Base-by-base conservation (phyloP, 2,113 vertebrate genomes). In the Chionis minor region DNA sequence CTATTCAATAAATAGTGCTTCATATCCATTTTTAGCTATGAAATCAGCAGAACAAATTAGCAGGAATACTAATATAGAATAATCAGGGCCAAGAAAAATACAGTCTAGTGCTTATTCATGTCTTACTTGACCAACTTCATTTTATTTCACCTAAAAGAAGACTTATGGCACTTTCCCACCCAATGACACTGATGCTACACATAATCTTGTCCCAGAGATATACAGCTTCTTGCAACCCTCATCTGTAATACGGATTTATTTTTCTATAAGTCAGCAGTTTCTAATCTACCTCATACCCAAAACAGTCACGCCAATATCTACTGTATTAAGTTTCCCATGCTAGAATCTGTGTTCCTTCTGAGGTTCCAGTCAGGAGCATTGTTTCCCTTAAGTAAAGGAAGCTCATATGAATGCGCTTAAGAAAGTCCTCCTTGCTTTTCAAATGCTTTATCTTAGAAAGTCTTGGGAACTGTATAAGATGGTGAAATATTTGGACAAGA, bases 41-140 rank as follows among this genome's bases (percentile, higher is more conserved):
- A 94, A 91, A 94, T 87, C 77, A 92, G 28, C 40, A 69, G 35
- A 73, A 85, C 15, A 88, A 90, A 94, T 94, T 55, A 91, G 16
- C 20, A 87, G 55, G 24, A 91, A 86, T 77, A 56, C 30, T 79
- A 49, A 85, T 86, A 45, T 35, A 88, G 88, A 61, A 81, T 23
- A 85, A 56, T 33, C 32, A 81, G 63, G 73, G 17, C 54, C 19
- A 81, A 54, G 27, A 12, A 88, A 93, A 92, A 55, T 28, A 72
- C 19, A 35, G 75, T 91, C 91, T 73, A 86, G 22, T 77, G 21
- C 12, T 90, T 49, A 33, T 71, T 87, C 55, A 28, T 59, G 26
- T 80, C 18, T 45, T 86, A 51, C 5, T 44, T 75, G 61, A 65
- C 35, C 8, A 32, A 77, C 33, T 94, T 82, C 2, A 4, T 86